Evolutionary conservation across 2,797 vertebrate genomes (phyloP).

Genomic region (Coccyzus lansbergi): DNA sequence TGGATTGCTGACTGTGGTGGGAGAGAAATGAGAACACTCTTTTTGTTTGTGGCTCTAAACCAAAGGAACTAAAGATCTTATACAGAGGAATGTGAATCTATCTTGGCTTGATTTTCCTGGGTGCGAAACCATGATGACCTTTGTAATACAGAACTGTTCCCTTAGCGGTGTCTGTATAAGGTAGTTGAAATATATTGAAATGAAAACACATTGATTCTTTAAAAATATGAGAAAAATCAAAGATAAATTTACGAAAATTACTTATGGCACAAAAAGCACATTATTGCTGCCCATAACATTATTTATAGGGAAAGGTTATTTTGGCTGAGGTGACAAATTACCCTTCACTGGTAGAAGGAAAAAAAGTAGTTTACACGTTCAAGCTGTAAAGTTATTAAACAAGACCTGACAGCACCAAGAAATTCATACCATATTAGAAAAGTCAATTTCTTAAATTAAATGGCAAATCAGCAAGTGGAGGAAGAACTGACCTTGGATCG

Average conservation of each 20-base stretch:
- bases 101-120: background rate
- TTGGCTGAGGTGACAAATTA: constrained; percentile 9
- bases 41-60: background rate
- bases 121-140: background rate
- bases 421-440: constrained; percentile 15
- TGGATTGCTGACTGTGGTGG: background rate
- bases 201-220: background rate
- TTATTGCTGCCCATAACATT: background rate
- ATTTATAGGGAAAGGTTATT: constrained; percentile 6
- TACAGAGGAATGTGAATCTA: background rate
- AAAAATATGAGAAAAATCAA: constrained; percentile 41
- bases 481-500: constrained; percentile 92
- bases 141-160: background rate
- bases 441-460: constrained; percentile 46
- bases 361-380: background rate
- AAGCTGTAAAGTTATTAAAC: constrained; percentile 22
- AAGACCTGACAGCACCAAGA: background rate
- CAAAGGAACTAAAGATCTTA: background rate
- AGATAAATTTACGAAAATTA: background rate
- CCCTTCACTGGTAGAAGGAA: background rate
- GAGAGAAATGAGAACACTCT: background rate
- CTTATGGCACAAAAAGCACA: background rate
- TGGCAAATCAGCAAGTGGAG: constrained; percentile 11
- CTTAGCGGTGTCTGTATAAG: background rate
- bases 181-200: background rate